Conservation (phyloP, 2,797 vertebrate genomes). For the Ciconia nigra region DNA sequence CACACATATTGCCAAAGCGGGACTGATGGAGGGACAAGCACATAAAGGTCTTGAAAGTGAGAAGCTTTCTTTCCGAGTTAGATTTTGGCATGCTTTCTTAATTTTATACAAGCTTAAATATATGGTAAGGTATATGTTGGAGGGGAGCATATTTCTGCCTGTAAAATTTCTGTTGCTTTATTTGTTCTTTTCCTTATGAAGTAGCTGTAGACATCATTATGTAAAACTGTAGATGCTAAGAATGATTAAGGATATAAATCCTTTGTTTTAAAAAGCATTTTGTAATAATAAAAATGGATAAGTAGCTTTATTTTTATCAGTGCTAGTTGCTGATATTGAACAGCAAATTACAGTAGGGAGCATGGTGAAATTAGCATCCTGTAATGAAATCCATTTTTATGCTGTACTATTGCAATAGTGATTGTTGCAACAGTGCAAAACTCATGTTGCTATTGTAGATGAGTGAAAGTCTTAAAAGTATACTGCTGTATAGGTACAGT, state of each 20-base stretch:
- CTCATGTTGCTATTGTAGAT: not conserved
- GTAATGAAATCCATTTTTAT: not conserved
- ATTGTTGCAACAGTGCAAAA: not conserved
- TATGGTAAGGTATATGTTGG: not conserved
- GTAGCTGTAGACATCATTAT: not conserved
- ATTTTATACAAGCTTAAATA: not conserved
- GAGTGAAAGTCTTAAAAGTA: not conserved
- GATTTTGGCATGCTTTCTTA: not conserved
- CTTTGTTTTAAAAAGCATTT: not conserved
- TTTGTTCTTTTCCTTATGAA: not conserved
- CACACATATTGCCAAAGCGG: not conserved
- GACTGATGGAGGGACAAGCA: not conserved
- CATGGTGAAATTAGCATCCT: not conserved
- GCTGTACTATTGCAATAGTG: not conserved
- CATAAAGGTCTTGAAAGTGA: not conserved
- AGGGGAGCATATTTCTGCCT: not conserved
- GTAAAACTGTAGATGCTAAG: not conserved
- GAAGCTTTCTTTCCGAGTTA: not conserved
- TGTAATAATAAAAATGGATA: not conserved
- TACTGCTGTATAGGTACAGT: not conserved
- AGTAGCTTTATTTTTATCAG: not conserved
- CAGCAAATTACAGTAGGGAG: not conserved
- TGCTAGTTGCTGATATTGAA: not conserved
- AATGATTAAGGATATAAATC: not conserved
- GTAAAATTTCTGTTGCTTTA: not conserved